These are phyloP conservation scores for Trichogramma pretiosum DNA, from an alignment of 1,140 invertebrate species.

Conservation along the genomic window DNA sequence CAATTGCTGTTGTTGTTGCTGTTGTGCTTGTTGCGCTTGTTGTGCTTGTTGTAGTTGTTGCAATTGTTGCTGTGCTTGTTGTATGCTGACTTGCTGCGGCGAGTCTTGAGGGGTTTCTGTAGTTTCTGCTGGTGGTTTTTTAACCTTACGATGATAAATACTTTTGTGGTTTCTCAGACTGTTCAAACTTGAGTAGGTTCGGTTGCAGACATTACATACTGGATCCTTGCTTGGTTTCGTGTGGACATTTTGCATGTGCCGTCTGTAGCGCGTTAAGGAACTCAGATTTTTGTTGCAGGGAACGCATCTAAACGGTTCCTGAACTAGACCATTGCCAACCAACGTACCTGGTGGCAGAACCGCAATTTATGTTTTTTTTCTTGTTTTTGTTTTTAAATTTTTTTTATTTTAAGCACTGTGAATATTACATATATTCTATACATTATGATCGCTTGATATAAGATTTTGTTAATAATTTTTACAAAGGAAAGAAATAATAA, in stretches of 20 bases:
- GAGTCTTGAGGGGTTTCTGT: constrained; percentile 32
- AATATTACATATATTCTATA: no score
- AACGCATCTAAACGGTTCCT: constrained; percentile 75
- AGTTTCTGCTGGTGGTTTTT: constrained; percentile 39
- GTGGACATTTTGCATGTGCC: constrained; percentile 80
- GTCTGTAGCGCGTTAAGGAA: constrained; percentile 72
- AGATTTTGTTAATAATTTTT: no score
- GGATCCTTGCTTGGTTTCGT: constrained; percentile 75
- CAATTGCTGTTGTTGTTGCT: constrained; percentile 7
- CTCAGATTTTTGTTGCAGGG: constrained; percentile 81
- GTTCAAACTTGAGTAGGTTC: constrained; percentile 79
- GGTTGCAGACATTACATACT: constrained; percentile 80
- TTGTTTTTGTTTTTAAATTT: no score
- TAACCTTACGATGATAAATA: constrained; percentile 66
- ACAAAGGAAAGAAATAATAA: no score
- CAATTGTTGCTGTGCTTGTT: constrained; percentile 19
- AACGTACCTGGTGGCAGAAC: constrained; percentile 47
- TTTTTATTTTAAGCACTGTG: no score
- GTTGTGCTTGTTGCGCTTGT: constrained; percentile 15
- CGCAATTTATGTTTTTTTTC: no score
- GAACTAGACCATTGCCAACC: constrained; percentile 45
- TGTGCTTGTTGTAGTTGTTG: constrained; percentile 17
- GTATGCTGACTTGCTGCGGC: constrained; percentile 7
- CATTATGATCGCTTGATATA: no score
- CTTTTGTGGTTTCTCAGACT: constrained; percentile 81